Evolutionary conservation across 2,113 vertebrate genomes (phyloP), one percentile per base, ranked within the genome.

Genomic region (Salminus brasiliensis): DNA sequence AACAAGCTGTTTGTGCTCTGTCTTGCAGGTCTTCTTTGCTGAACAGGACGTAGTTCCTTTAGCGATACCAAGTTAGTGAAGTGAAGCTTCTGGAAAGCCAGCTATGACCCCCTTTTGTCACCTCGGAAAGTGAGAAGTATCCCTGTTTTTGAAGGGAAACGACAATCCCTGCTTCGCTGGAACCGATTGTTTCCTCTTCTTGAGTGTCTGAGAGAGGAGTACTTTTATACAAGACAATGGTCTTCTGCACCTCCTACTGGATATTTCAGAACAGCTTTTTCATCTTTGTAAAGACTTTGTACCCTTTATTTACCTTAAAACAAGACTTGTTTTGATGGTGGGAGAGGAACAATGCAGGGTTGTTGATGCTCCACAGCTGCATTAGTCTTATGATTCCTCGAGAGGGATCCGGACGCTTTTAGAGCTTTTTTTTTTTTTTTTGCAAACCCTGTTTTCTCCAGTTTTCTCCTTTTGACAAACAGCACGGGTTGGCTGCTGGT

Each of bases 401-500:
- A n/a, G 60, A 84, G 78, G 77, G 74, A 78, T 75, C 39, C 53
- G 62, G 36, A 43, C 3, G 1, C 1, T 65, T 6, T 76, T 18
- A 21, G 39, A 71, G 67, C n/a, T n/a, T n/a, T n/a, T n/a, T n/a
- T n/a, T n/a, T n/a, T n/a, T n/a, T n/a, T n/a, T n/a, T n/a, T n/a
- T n/a, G n/a, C 65, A 82, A 27, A 32, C 53, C 13, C 32, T 78
- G 53, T 84, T 71, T 72, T 88, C 82, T 86, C 86, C 74, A n/a
- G n/a, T n/a, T n/a, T n/a, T n/a, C n/a, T n/a, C 36, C 39, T 73
- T 18, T 82, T 10, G 27, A 9, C 36, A 87, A 83, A 79, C 62
- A 69, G 71, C 83, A 71, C 82, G 89, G 90, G 95, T 96, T 94
- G 79, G 95, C 96, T 91, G 96, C 97, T 95, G 96, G 96, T 89